phyloP scores from a whole-genome alignment of 53 echinoderm and acorn worm genomes.

The Stichopus horrens region DNA sequence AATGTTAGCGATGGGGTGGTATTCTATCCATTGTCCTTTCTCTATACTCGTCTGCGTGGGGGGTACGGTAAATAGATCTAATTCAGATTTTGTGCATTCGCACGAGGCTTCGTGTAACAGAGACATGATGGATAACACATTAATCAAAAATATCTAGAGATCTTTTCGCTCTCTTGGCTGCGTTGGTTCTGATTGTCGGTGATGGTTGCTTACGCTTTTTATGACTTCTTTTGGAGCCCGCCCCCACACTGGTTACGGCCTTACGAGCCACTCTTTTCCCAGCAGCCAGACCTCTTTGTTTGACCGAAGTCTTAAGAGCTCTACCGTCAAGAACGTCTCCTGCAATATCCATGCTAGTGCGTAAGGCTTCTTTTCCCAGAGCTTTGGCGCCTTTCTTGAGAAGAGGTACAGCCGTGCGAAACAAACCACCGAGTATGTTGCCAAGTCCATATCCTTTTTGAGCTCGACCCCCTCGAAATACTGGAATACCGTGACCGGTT shows the following conservation, averaged over 20 bases:
- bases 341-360: background rate
- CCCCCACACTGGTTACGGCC: background rate
- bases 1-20: conserved; percentile 54
- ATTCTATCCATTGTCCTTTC: conserved; percentile 53
- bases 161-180: background rate
- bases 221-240: background rate
- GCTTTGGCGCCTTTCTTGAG: conserved; percentile 50
- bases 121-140: conserved; percentile 46
- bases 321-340: background rate
- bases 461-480: background rate
- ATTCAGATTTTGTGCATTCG: conserved; percentile 65
- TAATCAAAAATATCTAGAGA: conserved; percentile 18
- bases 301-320: background rate
- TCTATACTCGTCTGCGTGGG: conserved; percentile 47
- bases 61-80: conserved; percentile 60
- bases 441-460: conserved; percentile 48
- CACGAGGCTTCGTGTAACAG: conserved; percentile 64
- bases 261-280: conserved; percentile 4
- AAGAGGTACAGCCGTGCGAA: conserved; percentile 43
- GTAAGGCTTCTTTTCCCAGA: conserved; percentile 50
- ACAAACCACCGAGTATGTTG: conserved; percentile 51
- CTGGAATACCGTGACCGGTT: conserved; percentile 20
- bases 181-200: background rate
- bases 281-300: background rate
- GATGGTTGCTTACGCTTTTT: background rate